Percentiles rank a stretch among this genome's conserved stretches.
phyloP scores from a whole-genome alignment of 2,888 invertebrate species.

The Stictocephala bisonia region DNA sequence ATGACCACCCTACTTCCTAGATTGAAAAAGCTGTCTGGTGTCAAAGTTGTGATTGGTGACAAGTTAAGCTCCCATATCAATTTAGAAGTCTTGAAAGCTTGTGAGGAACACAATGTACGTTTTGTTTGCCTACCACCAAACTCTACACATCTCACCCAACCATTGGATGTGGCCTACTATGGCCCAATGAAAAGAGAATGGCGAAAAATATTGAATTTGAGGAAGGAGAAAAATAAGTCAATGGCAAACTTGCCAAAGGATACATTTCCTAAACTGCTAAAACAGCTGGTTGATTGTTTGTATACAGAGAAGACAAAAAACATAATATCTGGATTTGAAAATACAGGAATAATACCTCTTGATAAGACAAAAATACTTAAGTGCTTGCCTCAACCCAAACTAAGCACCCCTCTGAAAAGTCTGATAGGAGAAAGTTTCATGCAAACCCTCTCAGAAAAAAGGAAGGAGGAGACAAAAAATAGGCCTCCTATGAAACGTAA shows the following conservation, averaged over 20 bases:
- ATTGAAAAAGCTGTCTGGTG: slow-evolving; percentile 52
- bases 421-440: no score
- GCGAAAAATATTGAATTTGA: slow-evolving; percentile 53
- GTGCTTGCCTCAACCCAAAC: slow-evolving; percentile 44
- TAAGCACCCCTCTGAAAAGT: no score
- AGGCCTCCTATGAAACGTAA: no score
- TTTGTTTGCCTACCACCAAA: slow-evolving; percentile 61
- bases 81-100: slow-evolving; percentile 57
- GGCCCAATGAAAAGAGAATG: slow-evolving; percentile 57
- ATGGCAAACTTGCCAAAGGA: slow-evolving; percentile 49
- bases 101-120: slow-evolving; percentile 59
- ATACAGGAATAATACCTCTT: slow-evolving; percentile 42
- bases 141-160: slow-evolving; percentile 56
- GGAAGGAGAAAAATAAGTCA: slow-evolving; percentile 51
- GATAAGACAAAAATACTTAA: slow-evolving; percentile 44
- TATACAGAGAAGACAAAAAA: slow-evolving; percentile 32
- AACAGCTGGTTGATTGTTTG: slow-evolving; percentile 37
- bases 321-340: slow-evolving; percentile 46
- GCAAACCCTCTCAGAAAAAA: no score
- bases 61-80: slow-evolving; percentile 60
- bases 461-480: no score
- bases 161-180: slow-evolving; percentile 58
- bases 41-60: slow-evolving; percentile 60
- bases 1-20: slow-evolving; percentile 55
- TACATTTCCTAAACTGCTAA: slow-evolving; percentile 46